Conservation (phyloP, 1,140 invertebrate species). For the Planococcus citri region DNA sequence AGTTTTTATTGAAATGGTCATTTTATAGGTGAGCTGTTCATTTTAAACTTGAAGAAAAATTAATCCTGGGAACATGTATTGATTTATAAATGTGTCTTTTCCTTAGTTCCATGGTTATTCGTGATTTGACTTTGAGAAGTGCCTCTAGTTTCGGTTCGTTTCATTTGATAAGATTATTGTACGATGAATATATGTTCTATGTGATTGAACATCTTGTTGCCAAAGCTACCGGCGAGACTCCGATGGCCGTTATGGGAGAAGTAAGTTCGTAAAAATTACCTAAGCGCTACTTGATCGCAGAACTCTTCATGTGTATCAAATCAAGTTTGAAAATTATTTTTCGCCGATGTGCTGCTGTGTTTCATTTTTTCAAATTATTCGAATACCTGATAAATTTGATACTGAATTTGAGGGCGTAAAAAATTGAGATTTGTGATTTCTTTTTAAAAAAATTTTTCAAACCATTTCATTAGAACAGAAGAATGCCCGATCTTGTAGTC, state of each 20-base stretch:
- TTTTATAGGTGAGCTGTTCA: conserved; percentile 69
- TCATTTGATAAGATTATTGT: conserved; percentile 91
- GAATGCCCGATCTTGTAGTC: no score
- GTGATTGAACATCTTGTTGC: conserved; percentile 95
- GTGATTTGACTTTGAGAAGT: conserved; percentile 86
- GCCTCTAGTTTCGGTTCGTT: conserved; percentile 98
- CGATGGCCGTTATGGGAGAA: conserved; percentile 87
- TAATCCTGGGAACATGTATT: background rate
- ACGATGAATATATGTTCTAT: conserved; percentile 99
- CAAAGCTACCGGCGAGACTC: conserved; percentile 72
- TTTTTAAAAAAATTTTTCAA: no score
- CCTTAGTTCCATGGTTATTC: conserved; percentile 83
- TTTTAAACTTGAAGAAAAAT: background rate
- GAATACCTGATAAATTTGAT: no score
- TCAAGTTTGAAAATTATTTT: no score
- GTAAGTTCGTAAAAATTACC: conserved; percentile 36
- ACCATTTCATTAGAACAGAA: no score
- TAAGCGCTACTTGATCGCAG: no score
- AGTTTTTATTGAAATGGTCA: conserved; percentile 97
- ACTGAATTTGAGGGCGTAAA: no score
- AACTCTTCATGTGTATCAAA: no score
- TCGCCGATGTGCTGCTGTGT: no score
- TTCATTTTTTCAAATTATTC: no score
- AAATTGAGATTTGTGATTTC: no score
- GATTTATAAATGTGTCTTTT: background rate